Conservation (phyloP, 2,113 vertebrate genomes). For the Hippocampus guttulatus region DNA sequence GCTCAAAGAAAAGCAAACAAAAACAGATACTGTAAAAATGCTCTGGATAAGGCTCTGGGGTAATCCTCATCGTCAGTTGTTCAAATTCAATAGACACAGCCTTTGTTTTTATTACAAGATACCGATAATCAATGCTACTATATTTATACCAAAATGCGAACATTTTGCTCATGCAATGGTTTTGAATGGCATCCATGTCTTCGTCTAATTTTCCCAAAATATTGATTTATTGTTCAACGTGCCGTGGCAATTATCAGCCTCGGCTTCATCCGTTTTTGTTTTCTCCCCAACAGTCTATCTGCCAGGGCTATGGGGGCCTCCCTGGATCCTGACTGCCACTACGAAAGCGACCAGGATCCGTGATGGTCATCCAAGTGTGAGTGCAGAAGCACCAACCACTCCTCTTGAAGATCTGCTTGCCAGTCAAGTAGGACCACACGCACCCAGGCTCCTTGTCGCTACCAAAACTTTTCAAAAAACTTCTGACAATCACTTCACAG, state of each 20-base stretch:
- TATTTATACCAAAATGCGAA: too few species aligned
- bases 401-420: slow-evolving; percentile 49
- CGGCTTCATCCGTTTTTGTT: slow-evolving; percentile 16
- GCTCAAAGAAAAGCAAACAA: too few species aligned
- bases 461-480: slow-evolving; percentile 47
- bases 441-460: slow-evolving; percentile 34
- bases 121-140: too few species aligned
- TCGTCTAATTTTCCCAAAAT: background rate
- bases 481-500: slow-evolving; percentile 64
- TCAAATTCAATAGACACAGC: too few species aligned
- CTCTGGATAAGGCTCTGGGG: too few species aligned
- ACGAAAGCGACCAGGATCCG: slow-evolving; percentile 58
- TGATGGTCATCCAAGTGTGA: slow-evolving; percentile 61
- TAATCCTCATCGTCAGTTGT: too few species aligned
- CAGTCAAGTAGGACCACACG: slow-evolving; percentile 36
- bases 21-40: too few species aligned
- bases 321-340: slow-evolving; percentile 72
- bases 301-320: slow-evolving; percentile 65
- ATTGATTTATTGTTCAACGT: background rate
- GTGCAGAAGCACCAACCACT: slow-evolving; percentile 37
- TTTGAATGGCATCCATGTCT: background rate
- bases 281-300: slow-evolving; percentile 62
- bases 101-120: too few species aligned
- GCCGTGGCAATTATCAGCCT: background rate
- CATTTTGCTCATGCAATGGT: background rate